phyloP scores from a whole-genome alignment of 1,140 invertebrate genomes.

The Scaptomyza graminum region DNA sequence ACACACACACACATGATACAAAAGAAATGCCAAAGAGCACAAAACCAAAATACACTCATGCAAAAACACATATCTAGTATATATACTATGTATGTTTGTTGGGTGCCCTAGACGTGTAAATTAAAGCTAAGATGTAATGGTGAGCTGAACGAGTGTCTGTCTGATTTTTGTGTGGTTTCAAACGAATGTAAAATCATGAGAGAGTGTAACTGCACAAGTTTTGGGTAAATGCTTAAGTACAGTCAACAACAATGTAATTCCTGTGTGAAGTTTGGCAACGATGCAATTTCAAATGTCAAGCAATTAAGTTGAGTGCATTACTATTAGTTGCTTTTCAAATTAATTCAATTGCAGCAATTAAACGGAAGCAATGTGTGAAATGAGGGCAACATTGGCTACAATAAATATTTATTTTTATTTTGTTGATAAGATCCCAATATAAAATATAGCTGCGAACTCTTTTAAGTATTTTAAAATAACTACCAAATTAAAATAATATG shows the following conservation, averaged over 20 bases:
- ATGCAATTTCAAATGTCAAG: conserved; percentile 38
- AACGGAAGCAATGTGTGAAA: not conserved
- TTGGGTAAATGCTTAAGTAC: conserved; percentile 48
- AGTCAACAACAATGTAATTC: conserved; percentile 31
- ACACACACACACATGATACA: conserved; percentile 33
- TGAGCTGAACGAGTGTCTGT: conserved; percentile 17
- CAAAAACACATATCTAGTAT: conserved; percentile 2
- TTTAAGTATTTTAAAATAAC: no score
- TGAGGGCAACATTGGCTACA: conserved; percentile 1
- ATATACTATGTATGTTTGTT: conserved; percentile 5
- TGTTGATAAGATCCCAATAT: not conserved
- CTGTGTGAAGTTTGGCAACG: conserved; percentile 67
- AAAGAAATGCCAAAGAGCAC: conserved; percentile 22
- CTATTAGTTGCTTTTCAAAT: not conserved
- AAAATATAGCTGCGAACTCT: no score
- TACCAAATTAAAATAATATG: no score
- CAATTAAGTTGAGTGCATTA: conserved; percentile 60
- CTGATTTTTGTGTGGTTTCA: not conserved
- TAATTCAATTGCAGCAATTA: conserved; percentile 3
- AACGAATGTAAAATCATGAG: conserved; percentile 44
- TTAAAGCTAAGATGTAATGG: conserved; percentile 39
- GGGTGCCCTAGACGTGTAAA: conserved; percentile 38
- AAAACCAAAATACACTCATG: not conserved
- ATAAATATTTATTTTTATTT: not conserved
- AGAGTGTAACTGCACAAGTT: conserved; percentile 25